These are phyloP conservation scores for Gallinago jamesoni DNA, from an alignment of 2,113 vertebrate species.

Conservation along the genomic window DNA sequence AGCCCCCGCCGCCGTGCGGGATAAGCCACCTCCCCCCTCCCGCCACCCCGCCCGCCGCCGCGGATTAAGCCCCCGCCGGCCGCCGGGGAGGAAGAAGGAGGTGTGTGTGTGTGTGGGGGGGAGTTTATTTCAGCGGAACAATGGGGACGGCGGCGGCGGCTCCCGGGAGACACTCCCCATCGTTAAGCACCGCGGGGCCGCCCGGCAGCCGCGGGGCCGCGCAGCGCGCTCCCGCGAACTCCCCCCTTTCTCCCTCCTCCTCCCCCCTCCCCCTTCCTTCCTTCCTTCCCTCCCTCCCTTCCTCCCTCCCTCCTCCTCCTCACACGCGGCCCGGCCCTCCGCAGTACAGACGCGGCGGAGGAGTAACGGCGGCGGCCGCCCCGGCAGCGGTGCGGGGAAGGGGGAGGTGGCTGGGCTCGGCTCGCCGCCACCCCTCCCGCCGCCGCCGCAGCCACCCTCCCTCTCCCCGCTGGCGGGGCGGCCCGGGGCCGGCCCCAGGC, in stretches of 20 bases:
- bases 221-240: neutral
- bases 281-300: no score
- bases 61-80: neutral
- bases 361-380: neutral
- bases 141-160: conserved; percentile 26
- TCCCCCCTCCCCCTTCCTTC: no score
- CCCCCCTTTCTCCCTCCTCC: no score
- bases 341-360: neutral
- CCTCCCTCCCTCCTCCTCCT: no score
- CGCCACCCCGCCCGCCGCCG: neutral
- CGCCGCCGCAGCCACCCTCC: conserved; percentile 22
- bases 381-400: conserved; percentile 1
- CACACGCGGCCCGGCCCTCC: neutral
- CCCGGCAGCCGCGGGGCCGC: neutral
- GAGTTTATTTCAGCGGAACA: conserved; percentile 49
- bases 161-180: neutral
- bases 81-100: neutral
- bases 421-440: conserved; percentile 31
- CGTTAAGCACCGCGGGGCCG: neutral
- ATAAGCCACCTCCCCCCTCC: neutral
- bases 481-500: conserved; percentile 77
- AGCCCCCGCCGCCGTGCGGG: neutral
- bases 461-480: neutral
- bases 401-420: conserved; percentile 23
- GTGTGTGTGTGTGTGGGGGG: neutral